Base-by-base conservation (phyloP, 2,888 invertebrate genomes). In the Calephelis perditalis region DNA sequence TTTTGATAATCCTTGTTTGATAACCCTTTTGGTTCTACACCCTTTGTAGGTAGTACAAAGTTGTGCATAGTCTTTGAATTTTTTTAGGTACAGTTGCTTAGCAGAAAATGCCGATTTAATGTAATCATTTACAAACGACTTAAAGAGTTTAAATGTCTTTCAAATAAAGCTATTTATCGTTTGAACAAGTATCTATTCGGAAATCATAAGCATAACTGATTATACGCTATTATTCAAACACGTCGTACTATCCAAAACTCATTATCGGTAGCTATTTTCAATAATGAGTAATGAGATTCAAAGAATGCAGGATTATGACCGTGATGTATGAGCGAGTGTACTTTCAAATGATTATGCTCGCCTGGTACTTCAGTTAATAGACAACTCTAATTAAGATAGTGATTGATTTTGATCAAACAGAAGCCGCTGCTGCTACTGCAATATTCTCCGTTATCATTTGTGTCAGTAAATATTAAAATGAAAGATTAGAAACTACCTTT, bases 211-310 rank as follows among this genome's bases (percentile, higher is more conserved):
- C 52, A 35, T 52, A 26, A 52, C 52, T 52, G 52, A 61, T 67
- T 60, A 58, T 45, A 52, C 44, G 43, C 59, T 60, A 65, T 67
- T 65, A 62, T 57, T 61, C 62, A 63, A 56, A 57, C 67, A 46
- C 63, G 62, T 76, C 74, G 78, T 74, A 62, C 60, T 60, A 52
- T 77, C 76, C 68, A 58, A 62, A 73, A 70, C 67, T 63, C 72
- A 67, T 71, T 80, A 81, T 79, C 86, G 80, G 88, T 84, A 86
- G 86, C 84, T 71, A 74, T 73, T 80, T 82, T 77, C 82, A 86
- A 85, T 87, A 86, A 80, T 86, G 83, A 87, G 77, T 85, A 84
- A 87, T 86, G 84, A 81, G 76, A 66, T 69, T 71, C 70, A 77
- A 79, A 78, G 79, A 81, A 82, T 75, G 78, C 78, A 76, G 79